A percentile compares a stretch with the other conserved stretches of the same genome.
phyloP scores from a whole-genome alignment of 35 echinoderm and acorn worm species.

The Apostichopus japonicus region DNA sequence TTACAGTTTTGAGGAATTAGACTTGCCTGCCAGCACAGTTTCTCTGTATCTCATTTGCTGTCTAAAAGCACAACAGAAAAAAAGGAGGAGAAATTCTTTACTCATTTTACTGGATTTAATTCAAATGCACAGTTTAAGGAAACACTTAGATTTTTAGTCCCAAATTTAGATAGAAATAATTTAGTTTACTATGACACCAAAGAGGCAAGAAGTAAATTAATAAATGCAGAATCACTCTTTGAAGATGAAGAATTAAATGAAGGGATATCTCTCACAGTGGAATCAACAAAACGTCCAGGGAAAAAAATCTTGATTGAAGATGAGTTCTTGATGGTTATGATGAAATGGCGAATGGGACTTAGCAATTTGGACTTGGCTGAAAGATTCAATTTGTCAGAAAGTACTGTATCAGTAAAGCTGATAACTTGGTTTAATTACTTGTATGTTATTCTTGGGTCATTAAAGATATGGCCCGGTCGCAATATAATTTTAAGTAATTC shows the following conservation, averaged over 20 bases:
- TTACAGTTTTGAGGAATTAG: no score
- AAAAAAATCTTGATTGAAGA: background rate
- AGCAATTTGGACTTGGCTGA: constrained; percentile 28
- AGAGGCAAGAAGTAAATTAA: no score
- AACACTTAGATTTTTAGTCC: no score
- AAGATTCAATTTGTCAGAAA: background rate
- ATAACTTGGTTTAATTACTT: constrained; percentile 24
- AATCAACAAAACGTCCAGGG: background rate
- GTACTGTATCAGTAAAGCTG: constrained; percentile 19
- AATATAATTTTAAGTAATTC: background rate
- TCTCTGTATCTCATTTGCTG: no score
- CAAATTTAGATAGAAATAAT: no score
- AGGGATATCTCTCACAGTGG: background rate
- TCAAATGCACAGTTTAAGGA: no score
- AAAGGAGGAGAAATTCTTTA: no score
- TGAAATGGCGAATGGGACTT: constrained; percentile 16
- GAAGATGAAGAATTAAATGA: background rate
- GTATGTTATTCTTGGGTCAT: constrained; percentile 34
- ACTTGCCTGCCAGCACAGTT: no score
- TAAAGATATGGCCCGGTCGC: constrained; percentile 30
- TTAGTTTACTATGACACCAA: no score
- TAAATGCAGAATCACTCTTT: no score
- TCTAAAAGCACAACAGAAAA: no score
- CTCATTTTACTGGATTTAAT: no score
- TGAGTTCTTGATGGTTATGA: constrained; percentile 9